A percentile compares a stretch with the other conserved stretches of the same genome.
phyloP scores from a whole-genome alignment of 2,888 invertebrate species.

The Galeopsomyia nigrocyanea region DNA sequence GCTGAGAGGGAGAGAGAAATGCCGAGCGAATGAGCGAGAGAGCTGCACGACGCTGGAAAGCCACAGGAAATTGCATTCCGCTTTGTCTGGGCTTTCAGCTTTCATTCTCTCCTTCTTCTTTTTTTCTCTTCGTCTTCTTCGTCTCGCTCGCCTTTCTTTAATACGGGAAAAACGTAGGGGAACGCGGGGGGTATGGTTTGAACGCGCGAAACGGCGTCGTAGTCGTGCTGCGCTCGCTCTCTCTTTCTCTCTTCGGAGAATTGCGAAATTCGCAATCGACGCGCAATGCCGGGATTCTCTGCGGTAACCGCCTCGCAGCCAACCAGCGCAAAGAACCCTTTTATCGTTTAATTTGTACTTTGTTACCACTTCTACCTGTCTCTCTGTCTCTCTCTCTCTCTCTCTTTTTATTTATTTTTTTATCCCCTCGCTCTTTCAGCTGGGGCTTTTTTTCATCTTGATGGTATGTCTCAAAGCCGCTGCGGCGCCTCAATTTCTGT shows the following conservation, averaged over 20 bases:
- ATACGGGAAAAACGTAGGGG: conserved; percentile 27
- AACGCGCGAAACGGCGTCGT: background rate
- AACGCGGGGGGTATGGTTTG: conserved; percentile 1
- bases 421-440: background rate
- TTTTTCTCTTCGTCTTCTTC: background rate
- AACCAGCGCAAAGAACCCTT: conserved; percentile 15
- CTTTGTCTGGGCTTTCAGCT: conserved; percentile 42
- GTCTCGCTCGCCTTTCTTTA: conserved; percentile 29
- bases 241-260: conserved; percentile 40
- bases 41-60: conserved; percentile 43
- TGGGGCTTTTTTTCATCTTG: too few species aligned
- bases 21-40: conserved; percentile 33
- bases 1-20: conserved; percentile 1
- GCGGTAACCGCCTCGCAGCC: background rate
- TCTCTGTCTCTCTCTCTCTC: background rate
- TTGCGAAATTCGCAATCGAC: conserved; percentile 46
- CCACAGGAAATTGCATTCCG: conserved; percentile 53
- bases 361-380: conserved; percentile 5
- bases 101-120: background rate
- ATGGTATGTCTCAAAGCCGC: conserved; percentile 6
- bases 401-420: background rate
- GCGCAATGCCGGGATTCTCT: conserved; percentile 13
- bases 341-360: conserved; percentile 43
- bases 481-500: background rate
- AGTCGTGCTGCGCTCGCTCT: background rate